These are phyloP conservation scores for Hemicrepidius hirtus DNA, from an alignment of 2,888 invertebrate species.

Conservation along the genomic window DNA sequence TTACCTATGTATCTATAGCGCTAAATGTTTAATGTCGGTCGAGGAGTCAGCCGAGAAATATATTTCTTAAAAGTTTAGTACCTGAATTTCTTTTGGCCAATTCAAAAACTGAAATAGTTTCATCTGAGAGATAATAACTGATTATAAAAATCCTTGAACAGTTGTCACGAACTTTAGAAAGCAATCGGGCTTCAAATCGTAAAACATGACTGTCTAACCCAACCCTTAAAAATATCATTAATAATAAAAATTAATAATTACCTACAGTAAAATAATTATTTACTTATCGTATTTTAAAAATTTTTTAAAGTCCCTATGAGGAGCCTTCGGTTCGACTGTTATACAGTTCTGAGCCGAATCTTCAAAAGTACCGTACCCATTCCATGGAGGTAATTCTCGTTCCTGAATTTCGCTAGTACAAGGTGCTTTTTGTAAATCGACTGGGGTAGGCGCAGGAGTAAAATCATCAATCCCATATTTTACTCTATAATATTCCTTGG, in stretches of 20 bases:
- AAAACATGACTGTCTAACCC: slow-evolving; percentile 86
- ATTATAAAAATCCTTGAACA: slow-evolving; percentile 84
- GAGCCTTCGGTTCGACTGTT: slow-evolving; percentile 86
- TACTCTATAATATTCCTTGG: slow-evolving; percentile 85
- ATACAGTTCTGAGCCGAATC: slow-evolving; percentile 93
- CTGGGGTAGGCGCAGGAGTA: slow-evolving; percentile 75
- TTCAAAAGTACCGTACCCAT: slow-evolving; percentile 92
- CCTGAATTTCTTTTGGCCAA: slow-evolving; percentile 84
- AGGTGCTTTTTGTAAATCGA: slow-evolving; percentile 62
- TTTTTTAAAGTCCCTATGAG: slow-evolving; percentile 85
- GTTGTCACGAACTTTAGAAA: slow-evolving; percentile 82
- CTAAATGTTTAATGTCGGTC: too few species aligned
- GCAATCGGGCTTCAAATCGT: slow-evolving; percentile 85
- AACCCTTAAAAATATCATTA: slow-evolving; percentile 67
- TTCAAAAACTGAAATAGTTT: slow-evolving; percentile 89
- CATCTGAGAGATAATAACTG: slow-evolving; percentile 87
- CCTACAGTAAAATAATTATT: not conserved
- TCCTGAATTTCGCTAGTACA: slow-evolving; percentile 66
- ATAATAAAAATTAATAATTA: too few species aligned
- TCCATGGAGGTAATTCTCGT: slow-evolving; percentile 87
- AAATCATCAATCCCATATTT: slow-evolving; percentile 77
- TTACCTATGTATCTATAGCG: too few species aligned
- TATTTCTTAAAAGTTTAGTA: too few species aligned
- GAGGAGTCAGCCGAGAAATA: too few species aligned
- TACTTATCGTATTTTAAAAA: slow-evolving; percentile 87